A percentile compares a stretch with the other conserved stretches of the same genome.
Evolutionary conservation across 2,888 invertebrate genomes (phyloP).

Genomic region (Eubasilissa splendida): DNA sequence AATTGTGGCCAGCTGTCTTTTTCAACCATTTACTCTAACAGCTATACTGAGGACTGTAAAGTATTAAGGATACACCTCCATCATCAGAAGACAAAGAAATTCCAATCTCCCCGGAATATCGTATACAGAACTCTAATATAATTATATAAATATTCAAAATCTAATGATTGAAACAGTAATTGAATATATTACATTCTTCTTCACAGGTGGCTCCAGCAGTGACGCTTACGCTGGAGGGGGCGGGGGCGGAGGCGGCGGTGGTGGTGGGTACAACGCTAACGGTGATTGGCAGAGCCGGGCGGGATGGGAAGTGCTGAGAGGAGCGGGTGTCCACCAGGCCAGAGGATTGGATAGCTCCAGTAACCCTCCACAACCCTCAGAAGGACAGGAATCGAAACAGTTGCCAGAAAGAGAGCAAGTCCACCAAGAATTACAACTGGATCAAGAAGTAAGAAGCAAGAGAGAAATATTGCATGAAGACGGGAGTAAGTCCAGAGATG

Average conservation of each 20-base stretch:
- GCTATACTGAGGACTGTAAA: no score
- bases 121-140: no score
- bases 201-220: slow-evolving; percentile 65
- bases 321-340: slow-evolving; percentile 61
- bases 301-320: slow-evolving; percentile 54
- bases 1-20: no score
- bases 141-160: no score
- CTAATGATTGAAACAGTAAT: no score
- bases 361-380: neutral
- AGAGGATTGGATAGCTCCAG: slow-evolving; percentile 53
- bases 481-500: neutral
- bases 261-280: slow-evolving; percentile 68
- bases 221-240: slow-evolving; percentile 63
- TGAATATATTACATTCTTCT: neutral
- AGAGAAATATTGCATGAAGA: neutral
- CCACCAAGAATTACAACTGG: no score
- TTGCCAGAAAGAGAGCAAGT: neutral
- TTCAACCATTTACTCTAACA: no score
- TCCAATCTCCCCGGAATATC: no score
- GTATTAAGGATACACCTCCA: no score
- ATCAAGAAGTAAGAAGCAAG: neutral
- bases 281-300: slow-evolving; percentile 70
- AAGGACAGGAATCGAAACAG: neutral
- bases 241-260: slow-evolving; percentile 62
- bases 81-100: no score